Evolutionary conservation across 2,113 vertebrate genomes (phyloP).

Genomic region (Tyrannus savana): DNA sequence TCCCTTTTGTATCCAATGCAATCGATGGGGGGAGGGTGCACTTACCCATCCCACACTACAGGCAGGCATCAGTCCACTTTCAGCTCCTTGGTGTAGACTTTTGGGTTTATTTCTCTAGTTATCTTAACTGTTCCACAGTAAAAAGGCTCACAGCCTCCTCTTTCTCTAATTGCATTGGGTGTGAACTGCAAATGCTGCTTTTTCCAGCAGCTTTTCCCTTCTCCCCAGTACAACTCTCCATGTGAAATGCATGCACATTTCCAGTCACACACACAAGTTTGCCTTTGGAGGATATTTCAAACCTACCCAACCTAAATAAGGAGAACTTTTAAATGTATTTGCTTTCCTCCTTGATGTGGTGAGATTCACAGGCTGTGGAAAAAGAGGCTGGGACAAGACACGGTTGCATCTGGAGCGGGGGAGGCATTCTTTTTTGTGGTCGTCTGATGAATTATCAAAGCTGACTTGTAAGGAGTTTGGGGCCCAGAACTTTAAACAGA

Average conservation of each 20-base stretch:
- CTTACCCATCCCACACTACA: background rate
- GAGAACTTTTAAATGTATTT: constrained; percentile 56
- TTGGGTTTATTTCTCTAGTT: background rate
- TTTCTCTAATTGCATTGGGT: background rate
- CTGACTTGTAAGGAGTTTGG: constrained; percentile 66
- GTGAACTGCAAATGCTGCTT: background rate
- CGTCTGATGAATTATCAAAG: constrained; percentile 77
- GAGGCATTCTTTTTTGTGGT: constrained; percentile 80
- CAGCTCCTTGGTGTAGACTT: background rate
- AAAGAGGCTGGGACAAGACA: constrained; percentile 74
- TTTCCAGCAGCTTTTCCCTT: background rate
- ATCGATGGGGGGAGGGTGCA: background rate
- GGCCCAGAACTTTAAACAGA: constrained; percentile 71
- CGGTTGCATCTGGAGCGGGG: constrained; percentile 74
- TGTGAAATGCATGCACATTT: background rate
- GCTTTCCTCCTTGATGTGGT: constrained; percentile 77
- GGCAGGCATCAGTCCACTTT: background rate
- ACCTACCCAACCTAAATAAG: constrained; percentile 69
- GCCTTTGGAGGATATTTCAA: constrained; percentile 55
- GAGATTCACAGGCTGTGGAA: constrained; percentile 66
- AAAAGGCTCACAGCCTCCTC: background rate
- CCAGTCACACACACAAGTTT: constrained; percentile 30
- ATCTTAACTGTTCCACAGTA: accelerated
- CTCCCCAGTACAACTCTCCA: background rate
- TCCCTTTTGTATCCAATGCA: accelerated